Conservation (phyloP, 2,113 vertebrate species). For the Eulemur macaco region DNA sequence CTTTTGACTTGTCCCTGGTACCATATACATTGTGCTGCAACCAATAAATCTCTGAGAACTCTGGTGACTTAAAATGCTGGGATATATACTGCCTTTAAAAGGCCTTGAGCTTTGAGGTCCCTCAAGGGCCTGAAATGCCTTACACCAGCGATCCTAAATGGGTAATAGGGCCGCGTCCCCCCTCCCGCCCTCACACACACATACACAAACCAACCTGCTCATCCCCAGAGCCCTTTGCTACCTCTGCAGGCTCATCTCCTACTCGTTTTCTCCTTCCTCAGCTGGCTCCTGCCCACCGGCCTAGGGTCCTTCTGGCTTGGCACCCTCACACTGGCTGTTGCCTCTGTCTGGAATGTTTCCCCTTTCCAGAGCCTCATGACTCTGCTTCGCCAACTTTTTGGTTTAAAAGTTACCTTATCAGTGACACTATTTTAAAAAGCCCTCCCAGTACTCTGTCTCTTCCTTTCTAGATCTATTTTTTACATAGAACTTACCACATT, state of each 20-base stretch:
- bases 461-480: not conserved
- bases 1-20: not conserved
- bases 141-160: not conserved
- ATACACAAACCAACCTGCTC: too few species aligned
- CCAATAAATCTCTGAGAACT: not conserved
- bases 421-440: not conserved
- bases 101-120: not conserved
- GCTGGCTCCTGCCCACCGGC: not conserved
- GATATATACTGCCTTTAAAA: not conserved
- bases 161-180: rapidly evolving
- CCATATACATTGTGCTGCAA: too few species aligned
- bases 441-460: not conserved
- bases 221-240: not conserved
- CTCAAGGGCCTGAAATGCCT: not conserved
- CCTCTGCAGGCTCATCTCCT: not conserved
- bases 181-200: too few species aligned
- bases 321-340: not conserved
- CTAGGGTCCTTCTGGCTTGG: not conserved
- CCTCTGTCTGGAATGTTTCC: not conserved
- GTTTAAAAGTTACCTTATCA: not conserved
- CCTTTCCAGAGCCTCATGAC: not conserved
- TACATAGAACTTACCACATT: not conserved
- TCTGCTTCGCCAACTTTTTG: not conserved
- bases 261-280: not conserved
- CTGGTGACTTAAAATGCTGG: not conserved